Conservation (phyloP, 2,888 invertebrate genomes). For the Pristionchus maxplancki region DNA sequence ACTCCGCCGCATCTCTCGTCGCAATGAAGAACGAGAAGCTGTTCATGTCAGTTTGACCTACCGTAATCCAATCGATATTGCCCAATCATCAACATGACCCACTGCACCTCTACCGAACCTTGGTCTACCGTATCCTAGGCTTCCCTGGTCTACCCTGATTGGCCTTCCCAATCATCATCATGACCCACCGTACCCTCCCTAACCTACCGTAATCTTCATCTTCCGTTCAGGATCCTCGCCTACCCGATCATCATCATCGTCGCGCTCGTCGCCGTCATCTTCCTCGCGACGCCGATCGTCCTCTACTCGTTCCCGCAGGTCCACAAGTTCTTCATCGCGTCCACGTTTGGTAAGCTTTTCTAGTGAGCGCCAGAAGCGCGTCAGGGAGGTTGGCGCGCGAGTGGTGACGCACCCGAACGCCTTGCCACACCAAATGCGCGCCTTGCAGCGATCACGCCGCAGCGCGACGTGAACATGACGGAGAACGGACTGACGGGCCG, state of each 20-base stretch:
- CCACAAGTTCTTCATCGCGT: neutral
- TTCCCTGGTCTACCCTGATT: neutral
- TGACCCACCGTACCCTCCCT: neutral
- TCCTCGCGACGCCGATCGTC: neutral
- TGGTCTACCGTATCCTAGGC: neutral
- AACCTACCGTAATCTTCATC: neutral
- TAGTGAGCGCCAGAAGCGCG: neutral
- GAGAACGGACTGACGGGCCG: neutral
- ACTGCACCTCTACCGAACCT: neutral
- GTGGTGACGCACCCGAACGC: too few relatives aligned
- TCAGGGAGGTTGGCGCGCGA: neutral
- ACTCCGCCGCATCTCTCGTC: neutral
- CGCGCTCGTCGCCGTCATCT: neutral
- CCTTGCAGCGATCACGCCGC: neutral
- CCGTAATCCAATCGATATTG: too few relatives aligned
- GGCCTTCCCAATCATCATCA: neutral
- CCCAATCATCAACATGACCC: too few relatives aligned
- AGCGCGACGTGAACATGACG: neutral
- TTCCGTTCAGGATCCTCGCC: neutral
- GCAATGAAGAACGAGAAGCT: conserved; percentile 10
- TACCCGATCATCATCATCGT: conserved; percentile 20
- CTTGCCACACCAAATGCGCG: neutral
- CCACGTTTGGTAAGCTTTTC: neutral
- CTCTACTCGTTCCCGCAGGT: conserved; percentile 37
- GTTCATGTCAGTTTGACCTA: neutral